phyloP scores from a whole-genome alignment of 2,113 vertebrate species.

The Calyptommatus sinebrachiatus region DNA sequence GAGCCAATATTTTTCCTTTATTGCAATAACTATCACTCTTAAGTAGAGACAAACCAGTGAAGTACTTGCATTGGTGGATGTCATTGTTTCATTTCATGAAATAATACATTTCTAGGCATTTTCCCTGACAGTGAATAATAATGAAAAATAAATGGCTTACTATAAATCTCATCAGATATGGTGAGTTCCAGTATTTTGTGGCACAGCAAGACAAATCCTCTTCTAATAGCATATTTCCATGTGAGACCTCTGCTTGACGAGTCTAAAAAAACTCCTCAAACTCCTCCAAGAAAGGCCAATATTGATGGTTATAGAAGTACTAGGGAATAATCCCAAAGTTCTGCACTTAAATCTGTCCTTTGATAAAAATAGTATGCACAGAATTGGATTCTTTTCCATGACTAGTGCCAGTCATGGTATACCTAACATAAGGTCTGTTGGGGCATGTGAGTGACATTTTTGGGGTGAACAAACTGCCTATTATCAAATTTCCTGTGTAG shows the following conservation, averaged over 20 bases:
- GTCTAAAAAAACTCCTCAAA: background rate
- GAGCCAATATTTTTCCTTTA: background rate
- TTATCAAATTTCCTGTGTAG: too few relatives aligned
- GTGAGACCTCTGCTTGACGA: background rate
- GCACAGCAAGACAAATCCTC: background rate
- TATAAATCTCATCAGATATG: background rate
- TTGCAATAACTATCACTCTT: rapidly evolving
- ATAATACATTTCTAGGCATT: background rate
- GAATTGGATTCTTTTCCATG: too few relatives aligned
- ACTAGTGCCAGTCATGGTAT: too few relatives aligned
- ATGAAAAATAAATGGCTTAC: rapidly evolving
- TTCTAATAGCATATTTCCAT: background rate
- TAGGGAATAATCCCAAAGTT: background rate
- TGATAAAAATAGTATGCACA: too few relatives aligned
- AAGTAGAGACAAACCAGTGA: background rate
- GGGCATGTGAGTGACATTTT: too few relatives aligned
- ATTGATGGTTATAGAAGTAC: background rate
- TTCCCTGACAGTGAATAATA: background rate
- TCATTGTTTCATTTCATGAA: background rate
- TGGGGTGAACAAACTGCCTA: too few relatives aligned
- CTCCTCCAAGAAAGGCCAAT: background rate
- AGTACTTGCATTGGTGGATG: background rate
- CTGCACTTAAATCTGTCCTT: background rate
- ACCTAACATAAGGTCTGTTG: too few relatives aligned
- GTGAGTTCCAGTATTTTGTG: background rate